phyloP scores from a whole-genome alignment of 2,113 vertebrate genomes.

The Heteronetta atricapilla region DNA sequence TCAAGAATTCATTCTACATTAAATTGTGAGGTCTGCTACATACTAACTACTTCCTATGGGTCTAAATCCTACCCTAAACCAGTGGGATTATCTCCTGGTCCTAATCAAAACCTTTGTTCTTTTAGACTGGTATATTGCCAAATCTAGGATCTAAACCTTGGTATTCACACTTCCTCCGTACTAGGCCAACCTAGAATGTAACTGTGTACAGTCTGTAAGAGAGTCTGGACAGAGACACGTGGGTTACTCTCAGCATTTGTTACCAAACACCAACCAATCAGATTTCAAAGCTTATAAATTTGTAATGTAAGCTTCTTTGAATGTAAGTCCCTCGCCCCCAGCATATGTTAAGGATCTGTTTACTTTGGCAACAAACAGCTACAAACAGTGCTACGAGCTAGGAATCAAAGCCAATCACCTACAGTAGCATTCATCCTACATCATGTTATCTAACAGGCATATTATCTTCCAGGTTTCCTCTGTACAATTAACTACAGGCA shows the following conservation, averaged over 20 bases:
- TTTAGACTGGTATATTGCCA: not conserved
- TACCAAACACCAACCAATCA: not conserved
- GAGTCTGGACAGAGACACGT: not conserved
- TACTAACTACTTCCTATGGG: not conserved
- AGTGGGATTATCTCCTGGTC: not conserved
- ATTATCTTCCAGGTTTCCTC: not conserved
- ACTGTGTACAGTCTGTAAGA: not conserved
- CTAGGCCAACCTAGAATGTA: not conserved
- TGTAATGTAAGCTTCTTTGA: not conserved
- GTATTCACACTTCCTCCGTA: not conserved
- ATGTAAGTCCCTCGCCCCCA: not conserved
- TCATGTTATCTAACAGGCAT: accelerated
- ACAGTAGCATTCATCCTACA: not conserved
- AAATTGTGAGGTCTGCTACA: not conserved
- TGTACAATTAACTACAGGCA: not conserved
- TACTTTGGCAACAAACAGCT: not conserved
- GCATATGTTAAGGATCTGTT: not conserved
- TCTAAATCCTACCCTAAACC: not conserved
- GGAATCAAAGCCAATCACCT: not conserved
- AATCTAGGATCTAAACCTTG: not conserved
- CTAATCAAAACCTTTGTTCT: not conserved
- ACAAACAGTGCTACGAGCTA: not conserved
- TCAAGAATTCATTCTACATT: not conserved
- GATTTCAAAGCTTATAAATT: not conserved
- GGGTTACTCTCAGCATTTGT: not conserved